phyloP scores from a whole-genome alignment of 2,113 vertebrate genomes.

The Chaetops frenatus region DNA sequence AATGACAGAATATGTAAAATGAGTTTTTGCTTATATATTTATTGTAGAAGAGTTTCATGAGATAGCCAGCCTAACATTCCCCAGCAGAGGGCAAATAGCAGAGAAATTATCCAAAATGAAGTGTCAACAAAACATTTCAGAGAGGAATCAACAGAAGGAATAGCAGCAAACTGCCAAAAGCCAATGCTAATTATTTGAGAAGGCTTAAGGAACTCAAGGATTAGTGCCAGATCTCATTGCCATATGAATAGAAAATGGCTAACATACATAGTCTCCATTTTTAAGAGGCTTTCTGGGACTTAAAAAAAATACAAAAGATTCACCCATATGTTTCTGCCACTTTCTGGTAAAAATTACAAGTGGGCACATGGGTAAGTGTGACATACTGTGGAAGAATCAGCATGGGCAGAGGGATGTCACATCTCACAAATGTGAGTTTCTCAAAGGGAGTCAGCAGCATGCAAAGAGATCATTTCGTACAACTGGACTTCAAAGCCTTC shows the following conservation, averaged over 20 bases:
- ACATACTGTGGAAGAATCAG: neutral
- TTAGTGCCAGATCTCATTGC: neutral
- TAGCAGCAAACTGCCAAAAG: neutral
- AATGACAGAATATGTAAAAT: neutral
- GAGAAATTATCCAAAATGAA: neutral
- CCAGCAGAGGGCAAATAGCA: neutral
- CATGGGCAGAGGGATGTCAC: neutral
- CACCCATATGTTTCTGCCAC: neutral
- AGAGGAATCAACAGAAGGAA: neutral
- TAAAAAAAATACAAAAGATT: neutral
- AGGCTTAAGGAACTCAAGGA: neutral
- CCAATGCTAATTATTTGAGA: neutral
- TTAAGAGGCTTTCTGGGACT: neutral
- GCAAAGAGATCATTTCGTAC: neutral
- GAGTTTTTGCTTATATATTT: neutral
- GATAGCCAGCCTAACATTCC: neutral
- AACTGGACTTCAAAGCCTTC: neutral
- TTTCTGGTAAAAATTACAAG: neutral
- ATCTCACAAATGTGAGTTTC: neutral
- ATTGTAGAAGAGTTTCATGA: neutral
- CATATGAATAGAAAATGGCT: neutral
- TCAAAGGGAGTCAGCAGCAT: neutral
- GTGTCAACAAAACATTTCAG: neutral
- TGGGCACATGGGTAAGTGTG: neutral
- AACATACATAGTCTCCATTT: neutral